phyloP scores from a whole-genome alignment of 2,113 vertebrate species.

The Sceloporus undulatus region DNA sequence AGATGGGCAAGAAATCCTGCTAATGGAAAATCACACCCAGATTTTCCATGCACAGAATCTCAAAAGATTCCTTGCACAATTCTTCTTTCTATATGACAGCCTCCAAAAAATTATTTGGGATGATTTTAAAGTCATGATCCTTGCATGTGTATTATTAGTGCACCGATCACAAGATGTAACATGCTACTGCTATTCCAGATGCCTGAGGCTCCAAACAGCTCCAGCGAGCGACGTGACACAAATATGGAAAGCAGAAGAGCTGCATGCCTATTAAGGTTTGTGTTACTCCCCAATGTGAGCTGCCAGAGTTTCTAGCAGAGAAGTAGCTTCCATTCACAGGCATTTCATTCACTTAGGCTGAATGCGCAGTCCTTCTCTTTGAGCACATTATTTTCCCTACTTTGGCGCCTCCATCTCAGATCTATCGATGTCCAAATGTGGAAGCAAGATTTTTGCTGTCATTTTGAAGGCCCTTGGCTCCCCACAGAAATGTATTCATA shows the following conservation, averaged over 20 bases:
- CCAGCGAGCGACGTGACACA: slow-evolving; percentile 7
- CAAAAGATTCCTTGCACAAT: slow-evolving; percentile 56
- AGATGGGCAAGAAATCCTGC: slow-evolving; percentile 35
- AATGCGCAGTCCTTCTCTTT: neutral
- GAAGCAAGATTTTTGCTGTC: slow-evolving; percentile 2
- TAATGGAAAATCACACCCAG: slow-evolving; percentile 37
- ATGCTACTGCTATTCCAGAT: slow-evolving; percentile 6
- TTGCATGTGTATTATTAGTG: slow-evolving; percentile 25
- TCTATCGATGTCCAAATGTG: slow-evolving; percentile 20
- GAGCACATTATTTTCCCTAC: neutral
- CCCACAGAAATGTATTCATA: slow-evolving; percentile 51
- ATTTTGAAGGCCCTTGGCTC: slow-evolving; percentile 56
- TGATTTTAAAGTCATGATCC: neutral
- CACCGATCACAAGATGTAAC: slow-evolving; percentile 36
- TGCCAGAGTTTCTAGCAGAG: slow-evolving; percentile 53
- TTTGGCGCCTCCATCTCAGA: neutral
- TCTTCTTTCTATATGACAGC: neutral
- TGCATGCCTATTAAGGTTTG: slow-evolving; percentile 56
- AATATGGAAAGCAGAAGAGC: slow-evolving; percentile 53
- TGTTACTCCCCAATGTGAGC: slow-evolving; percentile 1
- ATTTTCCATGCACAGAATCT: slow-evolving; percentile 50
- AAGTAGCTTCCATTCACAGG: slow-evolving; percentile 47
- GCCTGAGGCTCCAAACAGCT: slow-evolving; percentile 39
- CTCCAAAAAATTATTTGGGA: neutral
- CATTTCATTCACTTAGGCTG: neutral